Base-by-base conservation (phyloP, 2,888 invertebrate genomes). In the Cephonodes hylas region DNA sequence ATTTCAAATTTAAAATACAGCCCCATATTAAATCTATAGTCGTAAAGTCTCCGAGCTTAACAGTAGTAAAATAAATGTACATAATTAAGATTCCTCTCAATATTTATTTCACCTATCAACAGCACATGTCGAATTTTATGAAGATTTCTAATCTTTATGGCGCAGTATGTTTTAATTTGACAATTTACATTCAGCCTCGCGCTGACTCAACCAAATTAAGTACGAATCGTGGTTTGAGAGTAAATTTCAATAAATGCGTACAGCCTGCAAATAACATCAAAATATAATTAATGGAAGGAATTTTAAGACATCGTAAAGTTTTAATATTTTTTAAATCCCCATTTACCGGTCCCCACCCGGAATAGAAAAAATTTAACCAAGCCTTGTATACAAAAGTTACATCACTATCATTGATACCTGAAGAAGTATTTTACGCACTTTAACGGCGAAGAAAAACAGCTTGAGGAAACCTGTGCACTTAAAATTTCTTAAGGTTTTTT, bases 101-200 rank as follows among this genome's bases (percentile, higher is more conserved):
- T 42, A 58, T 23, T 57, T 57, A 57, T 22, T 5, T n/a, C 15
- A 42, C 58, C 58, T 58, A 42, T 58, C 23, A 58, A 53, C 27
- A 18, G 18, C 48, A 38, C 48, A 38, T 38, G 46, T 48, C 38
- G 13, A 38, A 38, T 38, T 25, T 53, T 66, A 38, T 60, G 20
- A 27, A 60, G 38, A 48, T 60, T 60, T 57, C 45, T 62, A 46
- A 62, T 58, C 45, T 60, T 42, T 38, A 59, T 27, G 18, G 44
- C 58, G 7, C 3, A 15, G 58, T 44, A 46, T 15, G 18, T 58
- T 57, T 53, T 15, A 60, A 60, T n/a, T 34, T 46, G 56, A 42
- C 59, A 22, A 61, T 62, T 68, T n/a, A 45, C 7, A 64, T 65
- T 66, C 48, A 0, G 22, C 15, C 8, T 38, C 45, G 58, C n/a